Percentiles rank a stretch among this genome's conserved stretches.
Conservation (phyloP, 2,888 invertebrate genomes). For the Anodontia alba region DNA sequence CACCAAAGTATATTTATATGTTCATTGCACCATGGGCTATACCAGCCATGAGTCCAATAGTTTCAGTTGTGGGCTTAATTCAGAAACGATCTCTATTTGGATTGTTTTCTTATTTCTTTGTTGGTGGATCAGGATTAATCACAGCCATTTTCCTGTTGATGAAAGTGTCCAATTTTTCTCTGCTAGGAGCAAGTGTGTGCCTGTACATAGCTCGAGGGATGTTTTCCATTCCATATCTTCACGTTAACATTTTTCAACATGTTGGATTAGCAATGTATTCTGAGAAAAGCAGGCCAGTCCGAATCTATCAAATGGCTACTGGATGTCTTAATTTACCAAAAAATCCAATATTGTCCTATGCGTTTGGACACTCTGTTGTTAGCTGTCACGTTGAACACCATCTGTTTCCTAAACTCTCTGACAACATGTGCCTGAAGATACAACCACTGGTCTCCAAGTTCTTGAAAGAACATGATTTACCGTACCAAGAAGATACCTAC, state of each 20-base stretch:
- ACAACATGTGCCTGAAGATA: constrained; percentile 83
- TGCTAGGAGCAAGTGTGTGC: constrained; percentile 65
- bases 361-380: too few species aligned
- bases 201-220: constrained; percentile 68
- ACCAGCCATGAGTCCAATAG: constrained; percentile 75
- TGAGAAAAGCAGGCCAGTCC: constrained; percentile 75
- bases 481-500: constrained; percentile 81
- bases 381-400: constrained; percentile 84
- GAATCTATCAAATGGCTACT: constrained; percentile 82
- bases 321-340: constrained; percentile 81
- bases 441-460: too few species aligned
- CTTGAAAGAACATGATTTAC: constrained; percentile 74
- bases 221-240: constrained; percentile 81
- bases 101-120: constrained; percentile 47
- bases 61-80: constrained; percentile 70
- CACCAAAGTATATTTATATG: constrained; percentile 80
- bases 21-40: constrained; percentile 79
- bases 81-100: constrained; percentile 52
- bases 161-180: constrained; percentile 68
- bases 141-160: constrained; percentile 69
- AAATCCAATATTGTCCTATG: constrained; percentile 76
- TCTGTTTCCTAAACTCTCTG: constrained; percentile 82
- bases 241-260: constrained; percentile 84
- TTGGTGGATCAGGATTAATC: constrained; percentile 68
- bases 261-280: constrained; percentile 84